Base-by-base conservation (phyloP, 2,888 invertebrate genomes). In the Limnephilus lunatus region DNA sequence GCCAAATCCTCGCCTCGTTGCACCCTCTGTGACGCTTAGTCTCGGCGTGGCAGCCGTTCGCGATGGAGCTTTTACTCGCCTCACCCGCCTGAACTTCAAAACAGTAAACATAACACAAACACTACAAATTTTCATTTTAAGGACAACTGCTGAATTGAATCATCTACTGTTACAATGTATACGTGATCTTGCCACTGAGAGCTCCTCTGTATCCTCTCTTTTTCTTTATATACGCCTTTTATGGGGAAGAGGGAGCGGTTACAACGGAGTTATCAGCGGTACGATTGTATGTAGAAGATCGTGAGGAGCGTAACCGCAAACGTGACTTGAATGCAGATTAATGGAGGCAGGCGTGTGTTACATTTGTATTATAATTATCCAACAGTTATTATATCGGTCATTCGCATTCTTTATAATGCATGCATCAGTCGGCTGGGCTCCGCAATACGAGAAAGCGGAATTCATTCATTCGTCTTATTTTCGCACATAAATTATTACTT, bases 351-450 rank as follows among this genome's bases (percentile, higher is more conserved):
- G 3, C 83, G 83, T 32, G 32, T 30, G 31, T 82, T 30, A 30
- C 15, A 32, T 15, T 32, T 82, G 82, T 83, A 83, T 83, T 19
- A 19, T 35, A 35, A 83, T 83, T 83, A 83, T 35, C 15, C 83
- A 25, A 32, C 35, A 25, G 4, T 83, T 83, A 83, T 83, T 83
- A 83, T 83, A 83, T 83, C 35, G 83, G 83, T 35, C 83, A 83
- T 31, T 83, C 83, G 83, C 83, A 83, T 83, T 83, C 83, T 83
- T 39, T 15, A 32, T 35, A 83, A 32, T 83, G 83, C 83, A 39
- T 83, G 32, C 31, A 35, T 83, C 25, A 31, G 25, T 32, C 35
- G 83, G 35, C 4, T 35, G 35, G 83, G 25, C 83, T 32, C 25
- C 25, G 35, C 83, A 35, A 32, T 39, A 68, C 68, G 68, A 68